Conservation (phyloP, 2,888 invertebrate species). For the Hirudinaria manillensis region DNA sequence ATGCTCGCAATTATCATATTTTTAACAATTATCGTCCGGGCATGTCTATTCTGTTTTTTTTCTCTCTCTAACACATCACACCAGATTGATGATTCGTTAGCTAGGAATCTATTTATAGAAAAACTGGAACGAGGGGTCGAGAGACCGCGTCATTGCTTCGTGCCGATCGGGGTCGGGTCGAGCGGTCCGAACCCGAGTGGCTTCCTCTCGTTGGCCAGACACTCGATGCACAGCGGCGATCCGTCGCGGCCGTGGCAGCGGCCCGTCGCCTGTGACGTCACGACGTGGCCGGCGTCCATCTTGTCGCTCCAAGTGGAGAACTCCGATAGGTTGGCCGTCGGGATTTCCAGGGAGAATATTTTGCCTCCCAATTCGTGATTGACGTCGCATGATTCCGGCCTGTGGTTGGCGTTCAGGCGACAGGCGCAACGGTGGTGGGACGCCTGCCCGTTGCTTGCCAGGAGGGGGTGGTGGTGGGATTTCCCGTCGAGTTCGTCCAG, state of each 20-base stretch:
- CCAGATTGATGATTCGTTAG: too few relatives aligned
- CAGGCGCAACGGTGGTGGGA: too few relatives aligned
- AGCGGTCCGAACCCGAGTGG: background rate
- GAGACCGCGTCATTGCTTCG: background rate
- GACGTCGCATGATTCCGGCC: background rate
- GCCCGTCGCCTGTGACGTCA: background rate
- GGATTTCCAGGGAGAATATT: slow-evolving; percentile 12
- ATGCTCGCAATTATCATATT: too few relatives aligned
- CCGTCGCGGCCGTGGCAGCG: background rate
- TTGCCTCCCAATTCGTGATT: background rate
- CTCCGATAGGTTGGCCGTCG: background rate
- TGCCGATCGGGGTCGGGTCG: background rate
- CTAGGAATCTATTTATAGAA: too few relatives aligned
- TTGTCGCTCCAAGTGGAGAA: background rate
- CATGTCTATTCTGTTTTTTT: too few relatives aligned
- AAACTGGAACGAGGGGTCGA: too few relatives aligned
- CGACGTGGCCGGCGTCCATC: too few relatives aligned
- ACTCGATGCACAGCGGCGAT: background rate
- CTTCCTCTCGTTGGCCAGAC: slow-evolving; percentile 9
- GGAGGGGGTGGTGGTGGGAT: too few relatives aligned
- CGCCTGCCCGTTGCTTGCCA: too few relatives aligned
- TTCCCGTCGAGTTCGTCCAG: slow-evolving; percentile 6
- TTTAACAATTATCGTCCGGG: too few relatives aligned
- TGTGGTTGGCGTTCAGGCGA: too few relatives aligned
- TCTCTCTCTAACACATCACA: too few relatives aligned